Conservation (phyloP, 2,888 invertebrate species). For the Caenorhabditis auriculariae region DNA sequence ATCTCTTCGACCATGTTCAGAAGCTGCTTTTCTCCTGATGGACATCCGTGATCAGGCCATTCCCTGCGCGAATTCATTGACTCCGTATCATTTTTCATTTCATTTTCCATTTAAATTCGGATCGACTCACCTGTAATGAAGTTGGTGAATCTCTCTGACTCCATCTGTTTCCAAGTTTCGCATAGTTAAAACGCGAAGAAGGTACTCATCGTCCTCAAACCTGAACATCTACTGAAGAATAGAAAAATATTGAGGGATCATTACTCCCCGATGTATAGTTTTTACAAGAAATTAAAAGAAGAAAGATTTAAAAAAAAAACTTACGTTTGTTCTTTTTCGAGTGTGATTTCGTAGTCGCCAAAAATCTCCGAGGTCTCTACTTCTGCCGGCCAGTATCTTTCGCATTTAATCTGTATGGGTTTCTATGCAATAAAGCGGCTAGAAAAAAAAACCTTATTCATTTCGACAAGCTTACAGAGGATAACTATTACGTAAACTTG, state of each 20-base stretch:
- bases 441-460: conserved; percentile 31
- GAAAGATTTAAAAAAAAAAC: neutral
- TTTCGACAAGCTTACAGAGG: conserved; percentile 53
- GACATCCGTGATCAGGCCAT: conserved; percentile 61
- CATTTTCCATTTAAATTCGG: neutral
- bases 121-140: conserved; percentile 43
- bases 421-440: neutral
- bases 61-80: conserved; percentile 24
- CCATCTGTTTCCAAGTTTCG: conserved; percentile 27
- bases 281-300: neutral
- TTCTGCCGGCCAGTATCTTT: conserved; percentile 48
- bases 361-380: conserved; percentile 34
- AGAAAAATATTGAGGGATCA: no score
- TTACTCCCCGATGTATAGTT: neutral
- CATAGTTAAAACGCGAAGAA: conserved; percentile 40
- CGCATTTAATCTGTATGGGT: conserved; percentile 44
- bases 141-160: conserved; percentile 35
- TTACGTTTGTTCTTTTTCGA: conserved; percentile 39
- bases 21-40: conserved; percentile 47
- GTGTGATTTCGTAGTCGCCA: conserved; percentile 39
- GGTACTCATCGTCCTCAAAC: conserved; percentile 39
- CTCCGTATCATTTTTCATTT: neutral
- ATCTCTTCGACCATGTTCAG: conserved; percentile 54
- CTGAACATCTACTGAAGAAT: no score
- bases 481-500: conserved; percentile 45